Percentiles rank a stretch among this genome's conserved stretches.
Conservation (phyloP, 2,113 vertebrate species). For the Catharus minimus region DNA sequence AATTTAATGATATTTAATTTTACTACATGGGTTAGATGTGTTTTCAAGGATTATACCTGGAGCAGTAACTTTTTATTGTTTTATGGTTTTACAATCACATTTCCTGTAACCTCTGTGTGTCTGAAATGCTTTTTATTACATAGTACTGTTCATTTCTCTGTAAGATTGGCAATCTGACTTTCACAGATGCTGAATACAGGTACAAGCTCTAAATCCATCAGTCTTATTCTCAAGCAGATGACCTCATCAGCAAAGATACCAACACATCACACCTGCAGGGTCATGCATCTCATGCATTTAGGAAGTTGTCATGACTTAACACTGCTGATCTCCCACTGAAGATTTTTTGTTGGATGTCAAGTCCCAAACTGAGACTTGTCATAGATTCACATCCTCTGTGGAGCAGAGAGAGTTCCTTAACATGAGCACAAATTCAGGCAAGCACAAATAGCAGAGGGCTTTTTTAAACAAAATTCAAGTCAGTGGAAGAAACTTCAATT, state of each 20-base stretch:
- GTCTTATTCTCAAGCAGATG: neutral
- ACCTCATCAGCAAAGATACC: neutral
- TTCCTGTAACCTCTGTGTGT: neutral
- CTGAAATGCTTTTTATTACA: neutral
- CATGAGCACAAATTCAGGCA: neutral
- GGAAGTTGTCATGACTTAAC: neutral
- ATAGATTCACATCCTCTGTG: neutral
- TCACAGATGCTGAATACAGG: neutral
- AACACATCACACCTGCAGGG: neutral
- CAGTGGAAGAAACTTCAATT: neutral
- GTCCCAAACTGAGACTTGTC: neutral
- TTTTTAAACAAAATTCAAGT: neutral
- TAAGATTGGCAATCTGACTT: neutral
- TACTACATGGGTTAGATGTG: neutral
- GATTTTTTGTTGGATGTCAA: neutral
- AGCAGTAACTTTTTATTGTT: neutral
- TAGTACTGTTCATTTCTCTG: neutral
- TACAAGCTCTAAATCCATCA: neutral
- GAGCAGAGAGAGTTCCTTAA: neutral
- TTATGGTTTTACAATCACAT: neutral
- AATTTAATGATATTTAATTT: neutral
- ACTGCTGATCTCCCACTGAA: neutral
- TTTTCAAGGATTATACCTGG: neutral
- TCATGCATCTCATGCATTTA: neutral
- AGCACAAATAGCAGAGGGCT: rapidly evolving